phyloP scores from a whole-genome alignment of 2,113 vertebrate species.

The Picathartes gymnocephalus region DNA sequence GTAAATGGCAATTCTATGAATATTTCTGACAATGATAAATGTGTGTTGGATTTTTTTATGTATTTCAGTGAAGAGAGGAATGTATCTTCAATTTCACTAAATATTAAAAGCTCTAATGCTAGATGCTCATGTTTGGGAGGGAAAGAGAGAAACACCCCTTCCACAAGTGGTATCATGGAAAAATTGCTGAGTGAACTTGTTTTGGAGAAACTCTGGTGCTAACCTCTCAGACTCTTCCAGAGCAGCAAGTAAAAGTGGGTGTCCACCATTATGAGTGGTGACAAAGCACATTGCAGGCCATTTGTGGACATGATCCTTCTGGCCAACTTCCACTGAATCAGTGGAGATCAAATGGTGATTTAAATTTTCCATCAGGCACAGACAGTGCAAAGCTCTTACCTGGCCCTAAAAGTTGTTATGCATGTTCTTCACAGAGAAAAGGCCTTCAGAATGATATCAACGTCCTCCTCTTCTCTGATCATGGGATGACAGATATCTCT shows the following conservation, averaged over 20 bases:
- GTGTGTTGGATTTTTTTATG: background rate
- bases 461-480: constrained; percentile 90
- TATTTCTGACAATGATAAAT: background rate
- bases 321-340: background rate
- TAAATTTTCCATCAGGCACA: background rate
- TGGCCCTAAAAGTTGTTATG: background rate
- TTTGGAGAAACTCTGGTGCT: background rate
- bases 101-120: background rate
- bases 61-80: background rate
- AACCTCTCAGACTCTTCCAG: background rate
- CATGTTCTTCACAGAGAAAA: constrained; percentile 74
- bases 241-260: background rate
- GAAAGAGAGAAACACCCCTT: background rate
- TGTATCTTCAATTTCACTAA: background rate
- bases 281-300: background rate
- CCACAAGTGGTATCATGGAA: background rate
- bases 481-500: constrained; percentile 90
- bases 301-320: fast-evolving
- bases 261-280: background rate
- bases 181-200: background rate
- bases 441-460: constrained; percentile 80
- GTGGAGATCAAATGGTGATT: background rate
- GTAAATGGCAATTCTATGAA: background rate
- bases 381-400: background rate
- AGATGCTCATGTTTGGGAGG: background rate